Conservation (phyloP, 2,888 invertebrate species). For the Baccha elongata region DNA sequence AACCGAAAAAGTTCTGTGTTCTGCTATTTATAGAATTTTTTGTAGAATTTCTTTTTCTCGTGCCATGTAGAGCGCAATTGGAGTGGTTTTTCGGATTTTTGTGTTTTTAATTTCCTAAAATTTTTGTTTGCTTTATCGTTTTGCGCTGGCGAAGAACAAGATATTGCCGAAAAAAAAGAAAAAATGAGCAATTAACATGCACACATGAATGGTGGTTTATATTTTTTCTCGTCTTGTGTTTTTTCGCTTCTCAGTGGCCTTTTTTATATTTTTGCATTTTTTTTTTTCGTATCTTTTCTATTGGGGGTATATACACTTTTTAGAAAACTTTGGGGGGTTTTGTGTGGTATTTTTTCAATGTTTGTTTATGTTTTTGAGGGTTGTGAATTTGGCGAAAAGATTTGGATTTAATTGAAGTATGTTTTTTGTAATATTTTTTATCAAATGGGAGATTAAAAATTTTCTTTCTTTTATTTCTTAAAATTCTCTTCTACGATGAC, state of each 20-base stretch:
- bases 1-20: constrained; percentile 65
- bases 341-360: constrained; percentile 25
- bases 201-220: constrained; percentile 62
- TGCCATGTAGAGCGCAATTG: constrained; percentile 69
- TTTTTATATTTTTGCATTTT: constrained; percentile 62
- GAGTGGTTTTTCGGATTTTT: constrained; percentile 51
- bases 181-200: constrained; percentile 68
- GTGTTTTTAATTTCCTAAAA: constrained; percentile 15
- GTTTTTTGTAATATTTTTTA: constrained; percentile 42
- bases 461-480: constrained; percentile 62
- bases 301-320: constrained; percentile 50
- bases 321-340: constrained; percentile 24
- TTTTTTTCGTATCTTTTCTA: constrained; percentile 33
- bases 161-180: constrained; percentile 44
- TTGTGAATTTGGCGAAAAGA: constrained; percentile 44
- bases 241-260: constrained; percentile 50
- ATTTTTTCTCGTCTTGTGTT: constrained; percentile 29
- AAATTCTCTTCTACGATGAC: constrained; percentile 68
- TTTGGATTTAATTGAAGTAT: constrained; percentile 27
- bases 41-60: constrained; percentile 65
- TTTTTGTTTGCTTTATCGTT: constrained; percentile 32
- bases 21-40: constrained; percentile 68
- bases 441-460: constrained; percentile 52
- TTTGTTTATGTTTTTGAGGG: constrained; percentile 59
- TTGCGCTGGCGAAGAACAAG: constrained; percentile 64